Evolutionary conservation across 2,888 invertebrate genomes (phyloP).

Genomic region (Seira ritae): DNA sequence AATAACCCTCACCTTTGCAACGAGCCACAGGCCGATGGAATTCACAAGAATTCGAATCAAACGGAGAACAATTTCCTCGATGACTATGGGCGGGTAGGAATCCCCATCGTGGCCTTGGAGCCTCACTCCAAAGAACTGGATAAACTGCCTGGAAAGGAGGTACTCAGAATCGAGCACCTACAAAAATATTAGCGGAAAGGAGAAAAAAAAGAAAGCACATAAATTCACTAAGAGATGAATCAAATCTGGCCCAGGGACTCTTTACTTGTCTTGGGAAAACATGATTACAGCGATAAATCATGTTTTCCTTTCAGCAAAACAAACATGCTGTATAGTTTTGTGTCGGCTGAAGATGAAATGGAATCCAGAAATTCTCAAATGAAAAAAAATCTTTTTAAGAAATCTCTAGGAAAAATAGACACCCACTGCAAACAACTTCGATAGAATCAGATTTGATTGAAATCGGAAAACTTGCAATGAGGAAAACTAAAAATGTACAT

Average conservation of each 20-base stretch:
- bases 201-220: background rate
- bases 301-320: background rate
- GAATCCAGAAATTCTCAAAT: no score
- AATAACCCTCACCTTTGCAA: slow-evolving; percentile 20
- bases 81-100: slow-evolving; percentile 30
- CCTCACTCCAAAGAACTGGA: slow-evolving; percentile 32
- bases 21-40: slow-evolving; percentile 43
- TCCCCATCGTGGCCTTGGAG: slow-evolving; percentile 46
- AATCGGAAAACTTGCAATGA: no score
- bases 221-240: background rate
- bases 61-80: slow-evolving; percentile 44
- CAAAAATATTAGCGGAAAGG: no score
- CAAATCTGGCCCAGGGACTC: background rate
- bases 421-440: background rate
- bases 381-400: no score
- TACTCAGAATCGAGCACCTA: slow-evolving; percentile 46
- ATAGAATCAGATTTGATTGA: background rate
- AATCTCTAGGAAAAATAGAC: no score
- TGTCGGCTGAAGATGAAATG: no score
- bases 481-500: no score
- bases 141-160: slow-evolving; percentile 38
- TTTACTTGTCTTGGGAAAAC: no score
- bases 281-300: slow-evolving; percentile 19
- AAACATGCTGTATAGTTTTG: no score
- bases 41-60: slow-evolving; percentile 37